A percentile compares a stretch with the other conserved stretches of the same genome.
These are phyloP conservation scores for Psettodes erumei DNA, from an alignment of 2,113 vertebrate species.

Conservation along the genomic window DNA sequence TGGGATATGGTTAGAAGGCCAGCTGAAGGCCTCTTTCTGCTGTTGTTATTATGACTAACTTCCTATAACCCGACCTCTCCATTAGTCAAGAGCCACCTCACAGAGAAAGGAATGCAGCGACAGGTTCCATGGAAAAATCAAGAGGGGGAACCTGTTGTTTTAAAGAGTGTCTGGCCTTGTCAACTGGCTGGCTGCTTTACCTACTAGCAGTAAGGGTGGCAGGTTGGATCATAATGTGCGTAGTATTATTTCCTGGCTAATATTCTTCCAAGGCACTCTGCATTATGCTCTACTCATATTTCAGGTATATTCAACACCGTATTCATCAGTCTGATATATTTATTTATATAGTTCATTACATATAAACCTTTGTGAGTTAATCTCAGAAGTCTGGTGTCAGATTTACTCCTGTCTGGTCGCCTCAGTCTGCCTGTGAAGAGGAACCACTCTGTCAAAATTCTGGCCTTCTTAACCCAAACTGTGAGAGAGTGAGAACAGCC, in stretches of 20 bases:
- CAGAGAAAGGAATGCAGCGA: slow-evolving; percentile 67
- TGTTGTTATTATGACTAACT: slow-evolving; percentile 72
- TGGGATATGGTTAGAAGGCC: slow-evolving; percentile 30
- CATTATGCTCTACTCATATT: slow-evolving; percentile 8
- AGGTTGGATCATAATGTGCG: slow-evolving; percentile 31
- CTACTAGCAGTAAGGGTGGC: slow-evolving; percentile 55
- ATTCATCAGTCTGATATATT: slow-evolving; percentile 14
- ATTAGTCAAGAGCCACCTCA: slow-evolving; percentile 72
- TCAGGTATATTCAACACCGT: slow-evolving; percentile 14
- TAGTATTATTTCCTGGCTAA: slow-evolving; percentile 24
- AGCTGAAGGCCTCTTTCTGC: slow-evolving; percentile 48
- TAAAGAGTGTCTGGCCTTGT: slow-evolving; percentile 48
- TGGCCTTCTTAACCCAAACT: slow-evolving; percentile 52
- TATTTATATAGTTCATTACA: slow-evolving; percentile 18
- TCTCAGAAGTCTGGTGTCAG: slow-evolving; percentile 33
- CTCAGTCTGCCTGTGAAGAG: slow-evolving; percentile 37
- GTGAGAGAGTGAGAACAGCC: slow-evolving; percentile 47
- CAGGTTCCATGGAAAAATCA: slow-evolving; percentile 75
- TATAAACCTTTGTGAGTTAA: slow-evolving; percentile 3
- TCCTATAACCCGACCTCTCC: slow-evolving; percentile 57
- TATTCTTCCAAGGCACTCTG: no score
- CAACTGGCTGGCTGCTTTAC: slow-evolving; percentile 22
- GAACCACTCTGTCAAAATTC: slow-evolving; percentile 48
- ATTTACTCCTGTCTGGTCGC: slow-evolving; percentile 38
- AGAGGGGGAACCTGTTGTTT: slow-evolving; percentile 60